Evolutionary conservation across 2,888 invertebrate genomes (phyloP).

Genomic region (Fabriciana adippe): DNA sequence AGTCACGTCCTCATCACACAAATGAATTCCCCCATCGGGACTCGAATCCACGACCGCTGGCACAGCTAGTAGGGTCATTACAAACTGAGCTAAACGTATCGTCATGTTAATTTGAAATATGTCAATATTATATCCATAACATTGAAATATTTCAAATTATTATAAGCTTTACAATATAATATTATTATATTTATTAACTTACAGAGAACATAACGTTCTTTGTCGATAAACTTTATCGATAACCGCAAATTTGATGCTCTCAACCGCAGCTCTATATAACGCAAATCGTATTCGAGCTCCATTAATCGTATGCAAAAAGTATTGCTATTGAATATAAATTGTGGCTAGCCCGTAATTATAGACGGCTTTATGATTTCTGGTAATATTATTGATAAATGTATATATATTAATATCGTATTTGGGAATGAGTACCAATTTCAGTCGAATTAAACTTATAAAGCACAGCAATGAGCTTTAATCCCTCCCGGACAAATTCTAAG

Average conservation of each 20-base stretch:
- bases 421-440: background rate
- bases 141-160: constrained; percentile 6
- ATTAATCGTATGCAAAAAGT: constrained; percentile 35
- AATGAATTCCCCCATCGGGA: too few species aligned
- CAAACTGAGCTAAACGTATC: too few species aligned
- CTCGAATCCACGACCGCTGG: too few species aligned
- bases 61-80: too few species aligned
- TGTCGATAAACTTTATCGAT: constrained; percentile 43
- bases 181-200: constrained; percentile 9
- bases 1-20: too few species aligned
- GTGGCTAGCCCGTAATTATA: constrained; percentile 30
- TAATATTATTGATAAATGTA: constrained; percentile 16
- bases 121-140: background rate
- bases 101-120: too few species aligned
- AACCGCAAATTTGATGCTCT: constrained; percentile 45
- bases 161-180: background rate
- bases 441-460: background rate
- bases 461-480: too few species aligned
- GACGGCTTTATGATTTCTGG: constrained; percentile 23
- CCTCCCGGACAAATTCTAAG: too few species aligned
- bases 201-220: constrained; percentile 40
- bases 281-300: constrained; percentile 24
- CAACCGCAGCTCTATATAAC: constrained; percentile 36
- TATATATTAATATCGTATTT: background rate
- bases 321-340: constrained; percentile 34